Conservation (phyloP, 2,888 invertebrate species). For the Thymelicus acteon region DNA sequence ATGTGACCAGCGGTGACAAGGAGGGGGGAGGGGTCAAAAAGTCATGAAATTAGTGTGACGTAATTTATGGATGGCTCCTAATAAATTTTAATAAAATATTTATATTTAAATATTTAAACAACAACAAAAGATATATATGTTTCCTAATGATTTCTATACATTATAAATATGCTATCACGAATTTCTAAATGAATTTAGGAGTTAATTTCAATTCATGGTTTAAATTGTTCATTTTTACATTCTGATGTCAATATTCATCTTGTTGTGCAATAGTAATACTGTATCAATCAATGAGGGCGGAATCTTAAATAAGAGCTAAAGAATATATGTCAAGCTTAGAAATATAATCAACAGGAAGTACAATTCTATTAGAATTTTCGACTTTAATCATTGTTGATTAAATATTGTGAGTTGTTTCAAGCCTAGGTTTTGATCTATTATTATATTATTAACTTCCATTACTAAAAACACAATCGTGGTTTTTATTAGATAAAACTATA, state of each 20-base stretch:
- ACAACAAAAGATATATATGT: too few species aligned
- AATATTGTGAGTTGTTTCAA: neutral
- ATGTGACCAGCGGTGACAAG: too few species aligned
- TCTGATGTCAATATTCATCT: conserved; percentile 59
- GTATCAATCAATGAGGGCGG: conserved; percentile 38
- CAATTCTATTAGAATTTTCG: neutral
- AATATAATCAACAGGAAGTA: conserved; percentile 44
- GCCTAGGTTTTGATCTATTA: neutral
- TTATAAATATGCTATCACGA: too few species aligned
- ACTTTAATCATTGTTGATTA: neutral
- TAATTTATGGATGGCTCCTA: too few species aligned
- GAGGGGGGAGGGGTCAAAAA: too few species aligned
- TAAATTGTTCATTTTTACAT: conserved; percentile 25
- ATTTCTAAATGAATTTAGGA: too few species aligned
- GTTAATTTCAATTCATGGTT: neutral
- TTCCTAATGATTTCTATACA: too few species aligned
- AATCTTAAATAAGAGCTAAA: conserved; percentile 48
- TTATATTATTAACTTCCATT: neutral
- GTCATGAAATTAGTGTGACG: too few species aligned
- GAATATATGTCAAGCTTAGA: conserved; percentile 51
- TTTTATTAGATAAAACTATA: conserved; percentile 52
- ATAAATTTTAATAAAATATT: too few species aligned
- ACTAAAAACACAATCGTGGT: neutral
- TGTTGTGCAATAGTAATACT: conserved; percentile 64
- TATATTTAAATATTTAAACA: too few species aligned